Conservation (phyloP, 2,888 invertebrate genomes). For the Colletes collaris region DNA sequence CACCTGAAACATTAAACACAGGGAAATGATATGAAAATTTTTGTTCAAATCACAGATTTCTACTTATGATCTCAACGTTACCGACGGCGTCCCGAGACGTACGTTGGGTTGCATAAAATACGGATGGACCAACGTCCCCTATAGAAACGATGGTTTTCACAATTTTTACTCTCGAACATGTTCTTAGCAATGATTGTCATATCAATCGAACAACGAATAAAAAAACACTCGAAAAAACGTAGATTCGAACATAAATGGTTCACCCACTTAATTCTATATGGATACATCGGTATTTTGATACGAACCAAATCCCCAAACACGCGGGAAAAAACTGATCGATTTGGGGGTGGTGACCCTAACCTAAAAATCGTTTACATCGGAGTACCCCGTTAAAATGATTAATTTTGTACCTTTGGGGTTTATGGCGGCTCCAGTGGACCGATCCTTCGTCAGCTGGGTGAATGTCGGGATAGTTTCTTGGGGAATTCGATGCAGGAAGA, state of each 20-base stretch:
- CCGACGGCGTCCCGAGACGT: background rate
- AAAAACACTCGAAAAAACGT: no score
- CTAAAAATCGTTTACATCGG: no score
- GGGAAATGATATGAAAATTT: no score
- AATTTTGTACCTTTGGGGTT: conserved; percentile 22
- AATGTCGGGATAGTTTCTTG: conserved; percentile 93
- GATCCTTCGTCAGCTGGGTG: conserved; percentile 90
- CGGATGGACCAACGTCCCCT: conserved; percentile 32
- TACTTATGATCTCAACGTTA: background rate
- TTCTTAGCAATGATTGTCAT: background rate
- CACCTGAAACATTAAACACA: no score
- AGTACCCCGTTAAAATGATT: no score
- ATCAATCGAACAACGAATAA: background rate
- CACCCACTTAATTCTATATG: background rate
- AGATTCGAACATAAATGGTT: background rate
- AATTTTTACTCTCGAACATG: conserved; percentile 50
- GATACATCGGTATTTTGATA: conserved; percentile 87
- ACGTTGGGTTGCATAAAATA: conserved; percentile 14
- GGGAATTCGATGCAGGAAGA: conserved; percentile 92
- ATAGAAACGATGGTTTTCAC: conserved; percentile 61
- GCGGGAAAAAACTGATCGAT: no score
- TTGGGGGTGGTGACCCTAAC: no score
- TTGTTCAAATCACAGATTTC: no score
- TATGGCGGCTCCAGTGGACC: conserved; percentile 95
- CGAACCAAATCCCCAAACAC: no score